A percentile compares a stretch with the other conserved stretches of the same genome.
These are phyloP conservation scores for Eonycteris spelaea DNA, from an alignment of 2,113 vertebrate species.

Conservation along the genomic window DNA sequence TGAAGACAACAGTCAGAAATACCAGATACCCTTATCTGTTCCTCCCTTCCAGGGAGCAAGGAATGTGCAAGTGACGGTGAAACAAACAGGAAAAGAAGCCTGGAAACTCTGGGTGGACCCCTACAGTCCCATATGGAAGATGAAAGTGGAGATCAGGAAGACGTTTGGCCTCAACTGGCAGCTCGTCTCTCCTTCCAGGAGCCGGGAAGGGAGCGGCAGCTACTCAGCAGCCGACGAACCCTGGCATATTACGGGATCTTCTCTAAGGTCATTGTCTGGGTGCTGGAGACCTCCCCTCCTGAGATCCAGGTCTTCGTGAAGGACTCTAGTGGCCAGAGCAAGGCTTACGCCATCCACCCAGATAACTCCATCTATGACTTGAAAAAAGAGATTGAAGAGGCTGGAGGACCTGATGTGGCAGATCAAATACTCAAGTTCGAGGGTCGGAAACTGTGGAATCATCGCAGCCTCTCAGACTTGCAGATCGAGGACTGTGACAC, in stretches of 20 bases:
- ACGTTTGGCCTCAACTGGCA: accelerated
- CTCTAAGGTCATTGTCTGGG: background rate
- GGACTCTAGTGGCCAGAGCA: background rate
- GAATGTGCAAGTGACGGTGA: slow-evolving; percentile 25
- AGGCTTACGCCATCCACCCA: background rate
- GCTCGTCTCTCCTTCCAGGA: slow-evolving; percentile 49
- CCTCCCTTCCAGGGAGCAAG: slow-evolving; percentile 55
- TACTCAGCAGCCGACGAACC: background rate
- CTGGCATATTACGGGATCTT: slow-evolving; percentile 58
- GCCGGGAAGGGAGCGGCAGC: background rate
- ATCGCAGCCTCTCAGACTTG: background rate
- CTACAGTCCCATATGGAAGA: slow-evolving; percentile 24
- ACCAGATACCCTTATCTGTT: background rate
- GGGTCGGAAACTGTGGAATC: background rate
- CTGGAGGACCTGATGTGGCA: background rate
- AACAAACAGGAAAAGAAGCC: background rate
- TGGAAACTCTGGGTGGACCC: background rate
- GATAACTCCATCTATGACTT: background rate
- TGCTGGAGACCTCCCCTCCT: background rate
- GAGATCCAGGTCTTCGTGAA: slow-evolving; percentile 62
- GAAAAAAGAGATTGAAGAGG: slow-evolving; percentile 27
- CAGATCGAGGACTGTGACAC: slow-evolving; percentile 50
- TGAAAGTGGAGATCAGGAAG: slow-evolving; percentile 42
- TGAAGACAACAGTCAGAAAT: background rate
- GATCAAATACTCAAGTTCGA: slow-evolving; percentile 29